Percentiles rank a stretch among this genome's conserved stretches.
Evolutionary conservation across 2,888 invertebrate genomes (phyloP).

Genomic region (Noctua comes): DNA sequence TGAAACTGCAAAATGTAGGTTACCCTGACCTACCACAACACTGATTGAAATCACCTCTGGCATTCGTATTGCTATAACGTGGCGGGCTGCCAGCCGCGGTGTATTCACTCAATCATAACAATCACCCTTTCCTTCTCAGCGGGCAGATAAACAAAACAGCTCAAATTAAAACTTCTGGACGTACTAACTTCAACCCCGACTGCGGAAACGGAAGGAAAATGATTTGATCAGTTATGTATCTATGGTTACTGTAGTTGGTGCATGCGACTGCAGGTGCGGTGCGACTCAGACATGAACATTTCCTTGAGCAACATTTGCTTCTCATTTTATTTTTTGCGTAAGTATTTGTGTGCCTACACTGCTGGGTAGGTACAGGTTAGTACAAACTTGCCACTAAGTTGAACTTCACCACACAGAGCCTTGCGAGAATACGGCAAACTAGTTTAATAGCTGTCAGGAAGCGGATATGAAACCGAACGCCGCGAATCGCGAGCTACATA

Average conservation of each 20-base stretch:
- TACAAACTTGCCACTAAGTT: slow-evolving; percentile 24
- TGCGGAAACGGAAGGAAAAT: background rate
- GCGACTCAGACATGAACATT: background rate
- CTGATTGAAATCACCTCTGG: slow-evolving; percentile 5
- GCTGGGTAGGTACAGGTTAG: background rate
- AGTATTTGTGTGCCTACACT: background rate
- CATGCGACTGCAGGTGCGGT: no score
- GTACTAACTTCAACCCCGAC: background rate
- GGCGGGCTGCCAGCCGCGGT: slow-evolving; percentile 6
- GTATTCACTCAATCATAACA: background rate
- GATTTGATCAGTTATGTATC: background rate
- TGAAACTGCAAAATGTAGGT: background rate
- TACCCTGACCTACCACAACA: background rate
- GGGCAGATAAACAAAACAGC: background rate
- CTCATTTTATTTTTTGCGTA: background rate
- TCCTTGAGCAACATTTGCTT: background rate
- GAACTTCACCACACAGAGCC: slow-evolving; percentile 20
- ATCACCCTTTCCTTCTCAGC: background rate
- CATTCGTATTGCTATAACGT: background rate
- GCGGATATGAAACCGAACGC: slow-evolving; percentile 7
- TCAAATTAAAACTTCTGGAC: background rate
- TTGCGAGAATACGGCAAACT: slow-evolving; percentile 15
- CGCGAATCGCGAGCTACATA: background rate
- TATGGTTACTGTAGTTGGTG: no score
- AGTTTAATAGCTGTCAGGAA: slow-evolving; percentile 27